Percentiles rank a stretch among this genome's conserved stretches.
phyloP scores from a whole-genome alignment of 1,140 invertebrate species.

The Steinernema feltiae region DNA sequence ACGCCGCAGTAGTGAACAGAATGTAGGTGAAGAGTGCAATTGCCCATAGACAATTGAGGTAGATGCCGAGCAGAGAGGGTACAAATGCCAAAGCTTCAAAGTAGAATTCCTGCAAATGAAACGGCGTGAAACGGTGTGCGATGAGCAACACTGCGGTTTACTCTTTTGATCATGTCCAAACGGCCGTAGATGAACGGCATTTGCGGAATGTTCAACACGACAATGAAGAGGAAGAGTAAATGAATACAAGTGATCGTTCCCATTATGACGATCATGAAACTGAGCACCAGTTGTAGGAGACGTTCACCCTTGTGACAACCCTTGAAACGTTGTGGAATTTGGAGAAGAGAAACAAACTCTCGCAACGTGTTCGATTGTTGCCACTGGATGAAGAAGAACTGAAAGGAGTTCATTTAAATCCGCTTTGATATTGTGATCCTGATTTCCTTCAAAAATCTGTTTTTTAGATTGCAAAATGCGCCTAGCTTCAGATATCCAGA shows the following conservation, averaged over 20 bases:
- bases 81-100: conserved; percentile 11
- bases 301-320: neutral
- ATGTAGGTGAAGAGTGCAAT: conserved; percentile 33
- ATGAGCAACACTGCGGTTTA: neutral
- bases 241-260: neutral
- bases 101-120: conserved; percentile 30
- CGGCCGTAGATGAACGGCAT: neutral
- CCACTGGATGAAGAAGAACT: conserved; percentile 1
- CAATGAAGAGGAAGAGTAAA: neutral
- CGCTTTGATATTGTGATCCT: too few species aligned
- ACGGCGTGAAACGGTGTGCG: neutral
- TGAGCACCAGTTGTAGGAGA: neutral
- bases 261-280: neutral
- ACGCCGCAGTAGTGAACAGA: conserved; percentile 24
- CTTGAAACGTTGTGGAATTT: neutral
- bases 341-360: neutral
- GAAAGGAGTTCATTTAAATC: neutral
- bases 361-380: neutral
- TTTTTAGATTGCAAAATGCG: neutral
- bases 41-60: conserved; percentile 23
- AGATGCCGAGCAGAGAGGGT: conserved; percentile 14
- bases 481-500: neutral
- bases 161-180: neutral
- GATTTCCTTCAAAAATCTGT: too few species aligned
- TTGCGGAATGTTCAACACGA: neutral